Conservation (phyloP, 2,888 invertebrate genomes). For the Lissonota sp. region DNA sequence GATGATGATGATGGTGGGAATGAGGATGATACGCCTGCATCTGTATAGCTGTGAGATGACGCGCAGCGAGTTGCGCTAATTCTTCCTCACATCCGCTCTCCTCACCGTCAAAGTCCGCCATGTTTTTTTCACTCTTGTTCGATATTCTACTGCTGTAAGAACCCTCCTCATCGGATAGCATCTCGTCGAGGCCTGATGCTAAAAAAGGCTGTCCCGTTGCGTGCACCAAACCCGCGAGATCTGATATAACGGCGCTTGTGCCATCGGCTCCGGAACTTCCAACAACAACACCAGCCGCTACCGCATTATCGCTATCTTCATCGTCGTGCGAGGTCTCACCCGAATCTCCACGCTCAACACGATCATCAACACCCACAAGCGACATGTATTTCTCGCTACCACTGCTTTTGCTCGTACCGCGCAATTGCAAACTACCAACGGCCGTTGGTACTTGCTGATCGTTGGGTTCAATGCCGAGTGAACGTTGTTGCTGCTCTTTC, state of each 20-base stretch:
- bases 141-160: slow-evolving; percentile 97
- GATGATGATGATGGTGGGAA: slow-evolving; percentile 73
- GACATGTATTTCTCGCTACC: slow-evolving; percentile 66
- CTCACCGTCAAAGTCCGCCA: slow-evolving; percentile 97
- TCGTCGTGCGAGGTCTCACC: slow-evolving; percentile 82
- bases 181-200: slow-evolving; percentile 80
- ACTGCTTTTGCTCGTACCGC: slow-evolving; percentile 73
- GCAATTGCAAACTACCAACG: slow-evolving; percentile 62
- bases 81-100: slow-evolving; percentile 95
- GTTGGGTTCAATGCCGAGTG: slow-evolving; percentile 75
- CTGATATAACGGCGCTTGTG: slow-evolving; percentile 83
- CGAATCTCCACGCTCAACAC: slow-evolving; percentile 75
- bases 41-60: slow-evolving; percentile 81
- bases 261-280: slow-evolving; percentile 76
- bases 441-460: slow-evolving; percentile 78
- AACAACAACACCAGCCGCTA: slow-evolving; percentile 72
- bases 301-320: slow-evolving; percentile 78
- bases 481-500: slow-evolving; percentile 75
- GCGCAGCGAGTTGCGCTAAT: slow-evolving; percentile 90
- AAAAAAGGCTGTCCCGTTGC: slow-evolving; percentile 78
- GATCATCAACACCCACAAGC: slow-evolving; percentile 61
- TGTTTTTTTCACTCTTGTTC: slow-evolving; percentile 96
- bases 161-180: slow-evolving; percentile 85
- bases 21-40: slow-evolving; percentile 83
- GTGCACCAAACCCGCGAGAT: slow-evolving; percentile 83